Conservation (phyloP, 2,113 vertebrate genomes). For the Oncorhynchus clarkii region DNA sequence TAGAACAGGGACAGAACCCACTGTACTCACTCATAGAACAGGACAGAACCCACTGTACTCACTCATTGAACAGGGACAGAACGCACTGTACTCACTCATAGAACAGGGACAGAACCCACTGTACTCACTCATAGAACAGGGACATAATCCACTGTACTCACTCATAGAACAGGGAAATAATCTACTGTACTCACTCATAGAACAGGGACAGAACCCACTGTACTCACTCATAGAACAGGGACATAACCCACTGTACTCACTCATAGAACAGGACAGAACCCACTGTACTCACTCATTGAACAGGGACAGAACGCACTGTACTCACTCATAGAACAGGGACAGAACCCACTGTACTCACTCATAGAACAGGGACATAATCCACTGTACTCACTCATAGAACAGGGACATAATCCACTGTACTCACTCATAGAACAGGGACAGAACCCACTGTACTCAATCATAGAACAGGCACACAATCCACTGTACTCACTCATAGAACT, state of each 20-base stretch:
- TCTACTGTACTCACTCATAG: slow-evolving; percentile 56
- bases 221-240: slow-evolving; percentile 72
- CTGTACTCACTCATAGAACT: no score
- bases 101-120: not conserved
- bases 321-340: slow-evolving; percentile 72
- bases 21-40: not conserved
- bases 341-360: no score
- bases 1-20: not conserved
- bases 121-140: slow-evolving; percentile 74
- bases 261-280: not conserved
- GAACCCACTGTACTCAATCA: no score
- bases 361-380: no score
- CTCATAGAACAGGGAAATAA: not conserved
- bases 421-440: no score
- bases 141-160: no score
- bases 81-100: not conserved
- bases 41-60: not conserved
- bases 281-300: not conserved
- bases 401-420: no score
- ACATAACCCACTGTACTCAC: not conserved
- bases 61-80: slow-evolving; percentile 72
- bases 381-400: no score
- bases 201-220: slow-evolving; percentile 55
- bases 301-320: not conserved
- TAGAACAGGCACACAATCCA: no score